Conservation (phyloP, 2,888 invertebrate genomes). For the Rhingia campestris region DNA sequence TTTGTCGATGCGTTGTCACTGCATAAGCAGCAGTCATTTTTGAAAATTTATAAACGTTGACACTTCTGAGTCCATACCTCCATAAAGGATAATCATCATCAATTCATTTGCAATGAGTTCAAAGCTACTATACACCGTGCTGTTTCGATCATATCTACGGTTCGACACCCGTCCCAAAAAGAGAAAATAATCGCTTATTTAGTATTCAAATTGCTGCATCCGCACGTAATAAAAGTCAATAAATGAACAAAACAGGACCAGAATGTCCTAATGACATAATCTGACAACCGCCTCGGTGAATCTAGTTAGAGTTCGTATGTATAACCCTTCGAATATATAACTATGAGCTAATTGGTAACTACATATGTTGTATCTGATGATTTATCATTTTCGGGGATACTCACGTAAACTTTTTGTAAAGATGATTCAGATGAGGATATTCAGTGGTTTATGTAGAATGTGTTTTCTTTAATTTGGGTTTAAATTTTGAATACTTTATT, state of each 20-base stretch:
- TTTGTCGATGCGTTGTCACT: not conserved
- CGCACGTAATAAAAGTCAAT: conserved; percentile 65
- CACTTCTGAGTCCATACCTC: conserved; percentile 9
- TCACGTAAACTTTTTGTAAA: too few relatives aligned
- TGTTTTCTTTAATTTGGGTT: conserved; percentile 26
- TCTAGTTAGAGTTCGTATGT: not conserved
- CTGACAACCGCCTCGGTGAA: conserved; percentile 38
- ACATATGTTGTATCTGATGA: too few relatives aligned
- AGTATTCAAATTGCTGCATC: conserved; percentile 70
- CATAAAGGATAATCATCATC: conserved; percentile 54
- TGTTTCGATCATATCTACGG: conserved; percentile 12
- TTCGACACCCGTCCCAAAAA: conserved; percentile 19
- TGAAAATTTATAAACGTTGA: conserved; percentile 38
- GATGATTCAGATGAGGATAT: too few relatives aligned
- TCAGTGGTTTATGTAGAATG: too few relatives aligned
- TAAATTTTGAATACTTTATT: conserved; percentile 13
- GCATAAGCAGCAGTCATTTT: conserved; percentile 1
- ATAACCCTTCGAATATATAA: too few relatives aligned
- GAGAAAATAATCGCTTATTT: conserved; percentile 66
- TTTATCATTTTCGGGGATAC: too few relatives aligned
- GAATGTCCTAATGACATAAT: conserved; percentile 64
- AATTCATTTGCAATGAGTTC: conserved; percentile 40
- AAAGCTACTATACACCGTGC: not conserved
- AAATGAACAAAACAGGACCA: conserved; percentile 61
- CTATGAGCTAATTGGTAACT: too few relatives aligned